Base-by-base conservation (phyloP, 2,113 vertebrate genomes). In the Amazona vittata region DNA sequence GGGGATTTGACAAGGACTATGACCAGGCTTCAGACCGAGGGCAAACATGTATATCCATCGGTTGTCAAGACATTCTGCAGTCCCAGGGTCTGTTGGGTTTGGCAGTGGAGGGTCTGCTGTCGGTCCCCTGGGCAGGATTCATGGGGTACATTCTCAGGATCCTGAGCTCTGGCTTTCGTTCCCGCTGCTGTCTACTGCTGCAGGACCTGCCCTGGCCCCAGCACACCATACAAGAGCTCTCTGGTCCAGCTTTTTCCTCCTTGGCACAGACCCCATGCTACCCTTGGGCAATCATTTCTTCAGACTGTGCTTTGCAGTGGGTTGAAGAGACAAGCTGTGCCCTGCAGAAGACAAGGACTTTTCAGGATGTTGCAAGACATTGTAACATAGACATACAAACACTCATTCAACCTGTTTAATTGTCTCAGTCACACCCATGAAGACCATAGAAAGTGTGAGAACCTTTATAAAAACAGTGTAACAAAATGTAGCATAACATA, bases 1-100 rank as follows among this genome's bases (percentile, higher is more conserved):
- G 5, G 78, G 95, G 87, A 91, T 94, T 94, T 94, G 86, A 95
- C 86, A 92, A 85, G 92, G 78, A 63, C 94, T 89, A 62, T 33
- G 75, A 96, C 89, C 93, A 97, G 94, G 94, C 91, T 95, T 91
- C 75, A 95, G 94, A 93, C 92, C 57, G 68, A 95, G 95, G 81
- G 84, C 87, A 94, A 95, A 86, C 85, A 89, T 60, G 76, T 11
- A 52, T 85, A 81, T 80, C 70, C 71, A 62, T 80, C 83, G 82
- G 88, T 76, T 96, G 94, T 89, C 87, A 96, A 90, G 93, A 69
- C 84, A 88, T 68, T 75, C 64, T 81, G 74, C 74, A 94, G 83
- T 75, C 83, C 70, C 81, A 25, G 70, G 57, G 28, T 71, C 95
- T 96, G 94, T 94, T 95, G 89, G 21, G 67, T 83, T 95, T 96